Evolutionary conservation across 2,888 invertebrate genomes (phyloP), one percentile per base, ranked within the genome.

Genomic region (Willowsia nigromaculata): DNA sequence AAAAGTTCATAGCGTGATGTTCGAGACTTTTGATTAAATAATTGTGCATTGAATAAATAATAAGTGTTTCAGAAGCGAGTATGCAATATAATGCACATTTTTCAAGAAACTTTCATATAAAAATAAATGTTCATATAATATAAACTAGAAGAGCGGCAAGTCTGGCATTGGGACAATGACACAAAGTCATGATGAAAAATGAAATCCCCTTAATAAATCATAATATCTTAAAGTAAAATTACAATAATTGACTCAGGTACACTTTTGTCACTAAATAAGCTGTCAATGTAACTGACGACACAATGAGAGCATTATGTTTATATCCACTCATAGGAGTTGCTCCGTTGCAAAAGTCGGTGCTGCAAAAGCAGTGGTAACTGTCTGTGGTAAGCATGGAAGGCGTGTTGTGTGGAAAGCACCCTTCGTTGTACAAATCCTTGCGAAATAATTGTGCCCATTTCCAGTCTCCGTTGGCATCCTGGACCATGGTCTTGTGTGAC

Each of bases 341-440:
- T 43, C 87, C 59, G 65, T 92, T 92, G 50, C 92, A 92, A 53
- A 90, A 88, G 43, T 92, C 92, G 18, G 90, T 90, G 43, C 89
- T 87, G 65, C 92, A 92, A 56, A 92, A 92, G 81, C 92, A 92
- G 65, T 92, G 88, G 56, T 88, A 90, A 37, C 89, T 91, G 50
- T 92, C 91, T 6, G 91, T 92, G 50, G 91, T 89, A 13, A 92
- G 90, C 90, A 92, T 91, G 33, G 91, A 91, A 22, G 90, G 84
- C 6, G 86, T 88, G 43, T 89, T 90, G 33, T 91, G 91, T 4
- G 89, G 83, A 40, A 85, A 90, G 50, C 92, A 92, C 9, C 92
- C 92, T 27, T 90, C 90, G 74, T 91, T 90, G 62, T 91, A 92
- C 85, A 92, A 89, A 65, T 91, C 90, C 62, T 84, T 78, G 33